A percentile compares a stretch with the other conserved stretches of the same genome.
Evolutionary conservation across 1,140 invertebrate species (phyloP).

Genomic region (Achroia grisella): DNA sequence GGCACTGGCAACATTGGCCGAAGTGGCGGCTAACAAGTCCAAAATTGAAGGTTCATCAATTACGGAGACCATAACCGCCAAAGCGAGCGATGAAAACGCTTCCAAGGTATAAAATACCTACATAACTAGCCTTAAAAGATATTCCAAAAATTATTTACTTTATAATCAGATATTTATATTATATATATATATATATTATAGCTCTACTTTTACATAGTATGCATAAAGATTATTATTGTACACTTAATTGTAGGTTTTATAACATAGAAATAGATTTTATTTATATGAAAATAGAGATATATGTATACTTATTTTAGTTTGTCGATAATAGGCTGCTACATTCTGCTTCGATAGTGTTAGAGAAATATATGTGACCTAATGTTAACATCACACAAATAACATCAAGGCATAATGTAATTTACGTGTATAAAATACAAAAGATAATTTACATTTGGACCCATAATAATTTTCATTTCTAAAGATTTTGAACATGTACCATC

Average conservation of each 20-base stretch:
- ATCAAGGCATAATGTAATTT: constrained; percentile 53
- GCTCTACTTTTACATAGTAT: constrained; percentile 66
- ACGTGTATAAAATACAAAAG: constrained; percentile 11
- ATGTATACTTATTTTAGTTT: constrained; percentile 54
- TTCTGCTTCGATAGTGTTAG: constrained; percentile 47
- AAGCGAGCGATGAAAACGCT: constrained; percentile 40
- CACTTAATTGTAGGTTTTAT: constrained; percentile 64
- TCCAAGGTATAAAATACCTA: constrained; percentile 60
- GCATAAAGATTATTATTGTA: constrained; percentile 67
- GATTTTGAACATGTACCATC: constrained; percentile 27
- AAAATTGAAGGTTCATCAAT: constrained; percentile 44
- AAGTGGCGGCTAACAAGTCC: constrained; percentile 70
- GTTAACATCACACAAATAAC: constrained; percentile 41
- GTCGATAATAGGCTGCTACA: constrained; percentile 41
- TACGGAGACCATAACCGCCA: constrained; percentile 20
- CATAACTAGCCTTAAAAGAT: constrained; percentile 56
- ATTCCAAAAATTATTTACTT: constrained; percentile 72
- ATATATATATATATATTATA: constrained; percentile 50
- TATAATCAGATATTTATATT: constrained; percentile 60
- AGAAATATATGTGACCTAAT: constrained; percentile 42
- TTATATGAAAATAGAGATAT: constrained; percentile 55
- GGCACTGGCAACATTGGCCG: constrained; percentile 74
- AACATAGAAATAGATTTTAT: constrained; percentile 58
- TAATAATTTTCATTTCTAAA: not conserved
- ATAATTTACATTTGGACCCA: constrained; percentile 1